Evolutionary conservation across 2,888 invertebrate species (phyloP).

Genomic region (Flabesymbios commensalis): DNA sequence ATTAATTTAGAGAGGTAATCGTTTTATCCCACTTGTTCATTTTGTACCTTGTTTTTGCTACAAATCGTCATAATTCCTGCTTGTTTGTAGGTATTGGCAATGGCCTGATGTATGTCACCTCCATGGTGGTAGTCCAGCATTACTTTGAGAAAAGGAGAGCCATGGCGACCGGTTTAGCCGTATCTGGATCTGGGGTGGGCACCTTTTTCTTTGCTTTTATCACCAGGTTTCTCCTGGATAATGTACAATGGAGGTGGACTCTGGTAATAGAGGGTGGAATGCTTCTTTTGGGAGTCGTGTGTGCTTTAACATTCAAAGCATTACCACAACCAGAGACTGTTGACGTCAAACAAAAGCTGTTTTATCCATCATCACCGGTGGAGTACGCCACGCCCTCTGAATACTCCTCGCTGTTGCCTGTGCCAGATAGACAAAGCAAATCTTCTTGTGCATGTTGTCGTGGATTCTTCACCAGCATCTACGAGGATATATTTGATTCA

Average conservation of each 20-base stretch:
- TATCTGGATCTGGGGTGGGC: constrained; percentile 28
- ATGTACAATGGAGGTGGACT: constrained; percentile 18
- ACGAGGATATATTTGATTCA: no score
- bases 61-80: no score
- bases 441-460: no score
- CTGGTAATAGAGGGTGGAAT: constrained; percentile 13
- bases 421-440: no score
- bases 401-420: no score
- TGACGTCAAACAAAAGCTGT: no score
- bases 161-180: constrained; percentile 33
- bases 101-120: constrained; percentile 33
- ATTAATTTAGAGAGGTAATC: no score
- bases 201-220: constrained; percentile 22
- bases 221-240: constrained; percentile 8
- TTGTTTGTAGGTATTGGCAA: constrained; percentile 25
- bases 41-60: no score
- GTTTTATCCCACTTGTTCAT: no score
- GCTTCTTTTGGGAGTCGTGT: background rate
- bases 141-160: constrained; percentile 61
- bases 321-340: background rate
- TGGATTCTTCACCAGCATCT: no score
- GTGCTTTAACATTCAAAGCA: background rate
- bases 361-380: no score
- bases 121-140: constrained; percentile 32
- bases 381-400: no score